Evolutionary conservation across 2,888 invertebrate genomes (phyloP), one percentile per base, ranked within the genome.

Genomic region (Lasioglossum villosulum): DNA sequence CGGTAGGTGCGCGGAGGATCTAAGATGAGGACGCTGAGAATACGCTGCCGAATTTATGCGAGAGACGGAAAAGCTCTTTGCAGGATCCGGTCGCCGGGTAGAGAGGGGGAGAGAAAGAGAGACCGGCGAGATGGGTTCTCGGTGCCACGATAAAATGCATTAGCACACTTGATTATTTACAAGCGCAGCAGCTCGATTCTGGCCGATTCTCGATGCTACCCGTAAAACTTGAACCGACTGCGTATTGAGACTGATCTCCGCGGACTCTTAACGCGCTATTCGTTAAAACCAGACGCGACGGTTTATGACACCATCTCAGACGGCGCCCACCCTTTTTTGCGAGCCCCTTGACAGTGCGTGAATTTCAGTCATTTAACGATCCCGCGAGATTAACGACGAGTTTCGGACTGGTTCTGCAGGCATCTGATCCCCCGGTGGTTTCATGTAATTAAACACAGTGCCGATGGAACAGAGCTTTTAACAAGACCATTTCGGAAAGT

Each of bases 161-260:
- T 93, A 75, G 66, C 71, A 48, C 81, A 87, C 89, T 90, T 90
- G 92, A 92, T 94, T 93, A 93, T 93, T 93, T 93, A 93, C 93
- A 92, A 70, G 71, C 91, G 82, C 86, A 81, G 87, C 87, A 87
- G 91, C 90, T 93, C 89, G 91, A 93, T 93, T 59, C 56, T 91
- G 91, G 90, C 90, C 90, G 91, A 92, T 92, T 92, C 93, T 93
- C 92, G 91, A 89, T 90, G 90, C 87, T 82, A 83, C 83, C 79
- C 86, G 79, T 89, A 83, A 91, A 91, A 91, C 87, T 88, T 83
- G 82, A 66, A 91, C 89, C 86, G 89, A 84, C 66, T 86, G 90
- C 88, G 87, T 90, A 90, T 88, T 75, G 84, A 75, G 73, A 75
- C 77, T 75, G 74, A 84, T 84, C 86, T 68, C 76, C 75, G 83